phyloP scores from a whole-genome alignment of 2,113 vertebrate genomes.

The Capreolus pygargus region DNA sequence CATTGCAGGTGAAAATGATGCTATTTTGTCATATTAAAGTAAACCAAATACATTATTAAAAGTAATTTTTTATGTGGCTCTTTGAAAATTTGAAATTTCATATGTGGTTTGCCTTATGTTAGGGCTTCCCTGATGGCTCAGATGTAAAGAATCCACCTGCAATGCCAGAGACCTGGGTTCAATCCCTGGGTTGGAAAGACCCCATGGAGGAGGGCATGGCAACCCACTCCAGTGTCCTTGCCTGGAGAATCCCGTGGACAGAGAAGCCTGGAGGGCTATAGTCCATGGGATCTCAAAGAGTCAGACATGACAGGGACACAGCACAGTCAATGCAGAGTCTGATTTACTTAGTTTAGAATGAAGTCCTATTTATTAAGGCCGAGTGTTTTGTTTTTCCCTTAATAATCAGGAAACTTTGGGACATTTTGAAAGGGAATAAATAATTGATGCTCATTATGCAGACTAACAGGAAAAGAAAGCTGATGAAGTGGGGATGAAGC shows the following conservation, averaged over 20 bases:
- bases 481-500: too few species aligned
- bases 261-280: not conserved
- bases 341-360: not conserved
- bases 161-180: not conserved
- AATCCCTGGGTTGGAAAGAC: not conserved
- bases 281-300: not conserved
- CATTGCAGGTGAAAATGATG: not conserved
- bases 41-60: not conserved
- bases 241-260: not conserved
- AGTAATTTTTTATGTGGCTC: not conserved
- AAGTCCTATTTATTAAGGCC: not conserved
- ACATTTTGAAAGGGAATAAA: not conserved
- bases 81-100: not conserved
- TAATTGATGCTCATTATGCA: not conserved
- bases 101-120: not conserved
- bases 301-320: not conserved
- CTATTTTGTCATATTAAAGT: not conserved
- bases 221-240: not conserved
- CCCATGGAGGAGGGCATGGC: not conserved
- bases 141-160: not conserved
- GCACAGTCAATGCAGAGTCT: not conserved
- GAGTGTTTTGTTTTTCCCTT: not conserved
- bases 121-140: not conserved
- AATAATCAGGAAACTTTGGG: not conserved
- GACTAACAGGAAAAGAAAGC: not conserved